Base-by-base conservation (phyloP, 1,140 invertebrate genomes). In the Tetranychus cinnabarinus region DNA sequence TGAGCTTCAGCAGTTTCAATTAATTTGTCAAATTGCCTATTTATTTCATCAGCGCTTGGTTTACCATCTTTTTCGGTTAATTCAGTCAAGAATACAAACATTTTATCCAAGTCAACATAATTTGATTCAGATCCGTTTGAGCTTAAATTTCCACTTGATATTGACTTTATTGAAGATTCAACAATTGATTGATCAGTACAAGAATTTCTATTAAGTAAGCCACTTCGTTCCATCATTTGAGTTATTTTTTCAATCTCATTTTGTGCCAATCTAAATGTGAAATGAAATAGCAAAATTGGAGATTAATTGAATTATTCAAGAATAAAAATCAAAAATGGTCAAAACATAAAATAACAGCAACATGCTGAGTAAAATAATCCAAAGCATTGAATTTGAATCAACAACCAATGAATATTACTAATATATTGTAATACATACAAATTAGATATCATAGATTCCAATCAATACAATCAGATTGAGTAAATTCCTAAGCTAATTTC, bases 21-120 rank as follows among this genome's bases (percentile, higher is more conserved):
- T 1, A 89, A 72, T 63, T 84, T 77, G 67, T 85, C 80, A 83
- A 89, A 88, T 68, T 82, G 80, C 66, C 83, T 80, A 5, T 83
- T 84, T 56, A 88, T 87, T 70, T 87, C 84, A n/a, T 86, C 83
- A 15, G 35, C 42, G 3, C 7, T 56, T 13, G 33, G 10, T 33
- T 37, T 42, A 57, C 15, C 39, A 52, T 31, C 13, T 61, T 37
- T 13, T 71, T 71, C 78, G 67, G 86, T 82, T 15, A 86, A 81
- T 63, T 89, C 86, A 0, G 85, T 85, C 8, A 95, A 75, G 70
- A 95, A 95, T 56, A 86, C 86, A 73, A 93, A 95, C 67, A 95
- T 76, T 73, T 90, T 88, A 71, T 95, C 89, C 57, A 95, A 75
- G 70, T 92, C 88, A 0, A 92, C 82, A 1, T 65, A 61, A 64